These are phyloP conservation scores for Chloroceryle inda DNA, from an alignment of 2,797 vertebrate genomes.

Conservation along the genomic window DNA sequence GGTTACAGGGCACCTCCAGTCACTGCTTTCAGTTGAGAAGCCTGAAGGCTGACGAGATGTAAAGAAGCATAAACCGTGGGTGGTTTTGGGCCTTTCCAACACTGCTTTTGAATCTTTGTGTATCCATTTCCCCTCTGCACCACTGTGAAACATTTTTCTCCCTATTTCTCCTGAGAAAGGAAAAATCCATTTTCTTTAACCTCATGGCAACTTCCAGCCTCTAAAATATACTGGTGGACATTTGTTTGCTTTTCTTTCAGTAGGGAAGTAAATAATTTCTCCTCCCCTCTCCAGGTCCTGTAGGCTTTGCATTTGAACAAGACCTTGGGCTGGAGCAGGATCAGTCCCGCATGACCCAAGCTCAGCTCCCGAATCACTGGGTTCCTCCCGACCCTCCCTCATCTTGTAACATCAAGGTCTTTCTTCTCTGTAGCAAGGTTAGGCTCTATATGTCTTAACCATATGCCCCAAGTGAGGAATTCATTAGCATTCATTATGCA, in stretches of 20 bases:
- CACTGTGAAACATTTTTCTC: not conserved
- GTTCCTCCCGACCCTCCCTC: not conserved
- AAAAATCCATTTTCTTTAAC: not conserved
- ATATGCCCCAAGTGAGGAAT: constrained; percentile 56
- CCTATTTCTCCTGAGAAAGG: not conserved
- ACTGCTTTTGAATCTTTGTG: not conserved
- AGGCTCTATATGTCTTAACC: constrained; percentile 65
- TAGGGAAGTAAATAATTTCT: not conserved
- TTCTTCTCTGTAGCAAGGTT: constrained; percentile 41
- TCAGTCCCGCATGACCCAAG: not conserved
- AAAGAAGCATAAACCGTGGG: not conserved
- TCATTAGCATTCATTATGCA: constrained; percentile 87
- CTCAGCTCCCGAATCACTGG: not conserved
- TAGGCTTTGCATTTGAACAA: not conserved
- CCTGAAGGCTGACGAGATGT: not conserved
- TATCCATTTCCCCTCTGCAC: not conserved
- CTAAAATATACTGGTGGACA: not conserved
- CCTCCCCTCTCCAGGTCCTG: not conserved
- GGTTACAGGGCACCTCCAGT: not conserved
- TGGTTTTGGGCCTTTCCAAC: not conserved
- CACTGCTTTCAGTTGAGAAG: not conserved
- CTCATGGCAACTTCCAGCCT: not conserved
- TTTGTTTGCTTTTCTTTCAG: not conserved
- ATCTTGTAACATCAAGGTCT: constrained; percentile 32
- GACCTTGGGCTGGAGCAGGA: not conserved